These are phyloP conservation scores for Lepidurus couesii DNA, from an alignment of 1,140 invertebrate genomes.

Conservation along the genomic window DNA sequence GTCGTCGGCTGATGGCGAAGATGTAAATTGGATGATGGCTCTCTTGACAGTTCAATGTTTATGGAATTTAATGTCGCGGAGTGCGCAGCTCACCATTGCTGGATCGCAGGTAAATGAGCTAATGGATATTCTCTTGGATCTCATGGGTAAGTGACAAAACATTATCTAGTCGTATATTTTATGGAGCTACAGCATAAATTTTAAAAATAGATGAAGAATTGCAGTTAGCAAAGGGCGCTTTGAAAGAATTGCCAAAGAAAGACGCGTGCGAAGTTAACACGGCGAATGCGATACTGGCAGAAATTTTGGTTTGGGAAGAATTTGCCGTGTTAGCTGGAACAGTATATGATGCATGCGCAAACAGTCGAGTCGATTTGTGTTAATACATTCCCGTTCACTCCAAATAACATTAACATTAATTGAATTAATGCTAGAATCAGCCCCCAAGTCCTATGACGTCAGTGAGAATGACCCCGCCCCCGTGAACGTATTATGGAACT, in stretches of 20 bases:
- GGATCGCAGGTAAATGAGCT: background rate
- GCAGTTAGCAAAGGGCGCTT: background rate
- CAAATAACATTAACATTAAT: no score
- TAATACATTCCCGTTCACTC: no score
- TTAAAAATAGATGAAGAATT: background rate
- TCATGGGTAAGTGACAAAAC: background rate
- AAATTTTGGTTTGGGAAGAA: conserved; percentile 10
- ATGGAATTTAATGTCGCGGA: background rate
- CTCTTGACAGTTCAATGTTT: background rate
- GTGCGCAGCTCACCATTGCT: background rate
- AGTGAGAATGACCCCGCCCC: no score
- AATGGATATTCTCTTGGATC: background rate
- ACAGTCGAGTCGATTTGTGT: background rate
- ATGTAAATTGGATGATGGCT: background rate
- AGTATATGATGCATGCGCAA: background rate
- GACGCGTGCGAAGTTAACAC: background rate
- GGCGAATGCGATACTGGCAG: background rate
- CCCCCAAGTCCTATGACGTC: no score
- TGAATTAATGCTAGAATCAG: no score
- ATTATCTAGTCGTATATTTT: background rate
- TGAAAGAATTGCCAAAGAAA: background rate
- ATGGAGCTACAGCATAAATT: background rate
- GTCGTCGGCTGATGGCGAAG: background rate
- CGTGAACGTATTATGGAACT: no score
- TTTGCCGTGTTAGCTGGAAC: background rate